Evolutionary conservation across 2,888 invertebrate species (phyloP).

Genomic region (Rotaria socialis): DNA sequence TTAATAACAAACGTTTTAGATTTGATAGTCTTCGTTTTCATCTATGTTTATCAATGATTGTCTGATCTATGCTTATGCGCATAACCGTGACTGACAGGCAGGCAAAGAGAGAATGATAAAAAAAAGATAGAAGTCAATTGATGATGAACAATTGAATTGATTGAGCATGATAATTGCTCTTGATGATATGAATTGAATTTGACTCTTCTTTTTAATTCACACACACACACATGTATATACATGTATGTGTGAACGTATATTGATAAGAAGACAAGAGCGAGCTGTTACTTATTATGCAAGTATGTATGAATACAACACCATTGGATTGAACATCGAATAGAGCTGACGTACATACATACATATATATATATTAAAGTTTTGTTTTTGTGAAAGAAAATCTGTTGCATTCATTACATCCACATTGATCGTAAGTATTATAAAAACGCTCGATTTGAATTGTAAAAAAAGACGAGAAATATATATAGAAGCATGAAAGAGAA

Average conservation of each 20-base stretch:
- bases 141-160: conserved; percentile 23
- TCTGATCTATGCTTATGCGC: not conserved
- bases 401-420: not conserved
- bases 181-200: conserved; percentile 29
- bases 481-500: not conserved
- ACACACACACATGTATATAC: not conserved
- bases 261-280: not conserved
- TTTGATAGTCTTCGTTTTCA: not conserved
- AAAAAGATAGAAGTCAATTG: not conserved
- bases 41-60: not conserved
- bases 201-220: not conserved
- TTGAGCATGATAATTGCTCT: conserved; percentile 28
- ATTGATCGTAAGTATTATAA: not conserved
- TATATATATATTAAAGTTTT: not conserved
- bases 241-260: not conserved
- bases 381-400: conserved; percentile 20
- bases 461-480: not conserved
- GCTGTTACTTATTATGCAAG: conserved; percentile 16
- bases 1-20: not conserved
- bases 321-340: not conserved
- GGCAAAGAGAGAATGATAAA: not conserved
- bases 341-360: not conserved
- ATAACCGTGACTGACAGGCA: conserved; percentile 19
- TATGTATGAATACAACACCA: conserved; percentile 9
- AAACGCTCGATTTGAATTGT: not conserved